Base-by-base conservation (phyloP, 2,888 invertebrate species). In the Apodemia hepburni region DNA sequence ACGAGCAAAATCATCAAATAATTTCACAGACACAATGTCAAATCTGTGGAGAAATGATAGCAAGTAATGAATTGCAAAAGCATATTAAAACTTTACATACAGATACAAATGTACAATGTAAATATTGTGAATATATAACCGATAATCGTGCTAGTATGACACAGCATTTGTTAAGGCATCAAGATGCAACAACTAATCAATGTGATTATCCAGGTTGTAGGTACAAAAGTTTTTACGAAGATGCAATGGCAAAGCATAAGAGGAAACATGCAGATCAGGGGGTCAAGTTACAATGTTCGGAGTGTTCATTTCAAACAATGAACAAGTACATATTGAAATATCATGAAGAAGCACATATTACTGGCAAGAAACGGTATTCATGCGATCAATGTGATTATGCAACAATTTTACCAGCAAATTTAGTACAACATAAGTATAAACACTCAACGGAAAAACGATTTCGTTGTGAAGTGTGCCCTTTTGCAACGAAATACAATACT, bases 401-500 rank as follows among this genome's bases (percentile, higher is more conserved):
- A 0, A 90, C 91, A 0, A 83, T 86, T 9, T 67, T 89, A 15
- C 90, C 90, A 9, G 89, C 89, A 0, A 89, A 87, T 65, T 73
- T 92, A 64, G 85, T 89, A 0, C 91, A 90, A 62, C 91, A 92
- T 57, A 57, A 85, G 64, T 87, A 87, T 68, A 92, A 91, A 62
- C 92, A 92, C 77, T 85, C 90, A 0, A 73, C 80, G 0, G 88
- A 85, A 33, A 91, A 90, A 62, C 73, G 85, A 68, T 92, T 90
- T 57, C 89, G 89, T 68, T 92, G 92, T 71, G 90, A 91, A 66
- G 84, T 87, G 0, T 92, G 92, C 60, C 83, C 87, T 0, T 91
- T 90, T 61, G 89, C 89, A 8, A 84, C 90, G 0, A 90, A 91
- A 67, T 91, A 91, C 69, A 90, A 89, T 64, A 89, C 90, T 0